phyloP scores from a whole-genome alignment of 2,888 invertebrate genomes.

The Pollenia amentaria region DNA sequence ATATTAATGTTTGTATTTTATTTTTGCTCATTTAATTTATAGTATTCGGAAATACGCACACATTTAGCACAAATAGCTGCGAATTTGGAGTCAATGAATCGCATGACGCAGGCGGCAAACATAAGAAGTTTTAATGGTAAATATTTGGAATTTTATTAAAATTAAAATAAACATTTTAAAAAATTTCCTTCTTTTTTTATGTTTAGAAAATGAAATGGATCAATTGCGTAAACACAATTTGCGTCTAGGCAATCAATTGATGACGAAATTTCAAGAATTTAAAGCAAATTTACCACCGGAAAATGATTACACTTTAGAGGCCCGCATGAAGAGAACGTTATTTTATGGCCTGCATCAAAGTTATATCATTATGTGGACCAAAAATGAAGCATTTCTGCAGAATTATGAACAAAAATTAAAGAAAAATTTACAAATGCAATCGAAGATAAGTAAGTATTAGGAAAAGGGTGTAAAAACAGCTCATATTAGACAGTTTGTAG shows the following conservation, averaged over 20 bases:
- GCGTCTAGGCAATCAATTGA: slow-evolving; percentile 82
- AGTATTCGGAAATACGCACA: slow-evolving; percentile 83
- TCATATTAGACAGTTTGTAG: too few relatives aligned
- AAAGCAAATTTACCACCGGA: slow-evolving; percentile 82
- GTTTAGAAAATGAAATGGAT: slow-evolving; percentile 82
- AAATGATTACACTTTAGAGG: slow-evolving; percentile 82
- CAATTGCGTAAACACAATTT: slow-evolving; percentile 82
- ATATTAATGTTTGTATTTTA: slow-evolving; percentile 22
- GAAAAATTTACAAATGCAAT: slow-evolving; percentile 83
- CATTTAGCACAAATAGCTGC: slow-evolving; percentile 80
- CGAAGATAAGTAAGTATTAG: slow-evolving; percentile 82
- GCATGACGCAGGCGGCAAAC: slow-evolving; percentile 82
- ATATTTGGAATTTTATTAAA: neutral
- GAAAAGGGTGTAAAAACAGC: neutral
- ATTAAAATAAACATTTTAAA: neutral
- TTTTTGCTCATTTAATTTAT: slow-evolving; percentile 60
- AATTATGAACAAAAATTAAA: slow-evolving; percentile 83
- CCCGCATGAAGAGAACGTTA: slow-evolving; percentile 83
- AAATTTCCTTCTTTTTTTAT: neutral
- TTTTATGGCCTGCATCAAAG: slow-evolving; percentile 84
- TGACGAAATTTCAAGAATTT: slow-evolving; percentile 82
- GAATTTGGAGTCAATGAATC: slow-evolving; percentile 83
- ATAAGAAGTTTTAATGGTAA: slow-evolving; percentile 82
- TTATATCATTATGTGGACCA: slow-evolving; percentile 83
- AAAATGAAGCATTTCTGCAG: slow-evolving; percentile 82